These are phyloP conservation scores for Euschistus heros DNA, from an alignment of 1,140 invertebrate genomes.

Conservation along the genomic window DNA sequence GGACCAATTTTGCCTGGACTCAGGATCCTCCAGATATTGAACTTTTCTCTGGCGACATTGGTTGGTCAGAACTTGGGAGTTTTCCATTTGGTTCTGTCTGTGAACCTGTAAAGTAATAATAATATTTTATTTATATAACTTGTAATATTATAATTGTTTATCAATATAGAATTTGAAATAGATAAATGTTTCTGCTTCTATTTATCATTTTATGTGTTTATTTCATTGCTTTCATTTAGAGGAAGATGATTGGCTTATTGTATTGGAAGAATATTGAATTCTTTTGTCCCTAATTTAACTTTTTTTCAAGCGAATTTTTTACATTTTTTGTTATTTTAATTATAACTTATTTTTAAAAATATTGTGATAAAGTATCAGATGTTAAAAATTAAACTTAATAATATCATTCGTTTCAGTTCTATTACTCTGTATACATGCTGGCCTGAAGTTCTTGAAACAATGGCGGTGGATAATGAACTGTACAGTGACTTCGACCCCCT, in stretches of 20 bases:
- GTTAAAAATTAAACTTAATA: too few species aligned
- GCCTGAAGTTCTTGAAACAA: conserved; percentile 73
- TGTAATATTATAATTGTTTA: not conserved
- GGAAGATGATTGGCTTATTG: too few species aligned
- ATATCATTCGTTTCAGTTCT: conserved; percentile 42
- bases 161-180: too few species aligned
- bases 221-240: too few species aligned
- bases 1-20: conserved; percentile 52
- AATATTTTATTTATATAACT: conserved; percentile 2
- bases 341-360: too few species aligned
- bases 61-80: conserved; percentile 44
- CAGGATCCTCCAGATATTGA: conserved; percentile 63
- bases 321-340: too few species aligned
- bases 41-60: conserved; percentile 50
- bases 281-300: too few species aligned
- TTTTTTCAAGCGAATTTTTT: too few species aligned
- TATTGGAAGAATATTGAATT: too few species aligned
- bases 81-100: conserved; percentile 74
- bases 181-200: too few species aligned
- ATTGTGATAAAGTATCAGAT: too few species aligned
- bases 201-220: too few species aligned
- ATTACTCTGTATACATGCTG: conserved; percentile 75
- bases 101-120: conserved; percentile 57
- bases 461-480: conserved; percentile 75
- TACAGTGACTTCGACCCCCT: conserved; percentile 81